Conservation (phyloP, 2,797 vertebrate genomes). For the Liasis olivaceus region DNA sequence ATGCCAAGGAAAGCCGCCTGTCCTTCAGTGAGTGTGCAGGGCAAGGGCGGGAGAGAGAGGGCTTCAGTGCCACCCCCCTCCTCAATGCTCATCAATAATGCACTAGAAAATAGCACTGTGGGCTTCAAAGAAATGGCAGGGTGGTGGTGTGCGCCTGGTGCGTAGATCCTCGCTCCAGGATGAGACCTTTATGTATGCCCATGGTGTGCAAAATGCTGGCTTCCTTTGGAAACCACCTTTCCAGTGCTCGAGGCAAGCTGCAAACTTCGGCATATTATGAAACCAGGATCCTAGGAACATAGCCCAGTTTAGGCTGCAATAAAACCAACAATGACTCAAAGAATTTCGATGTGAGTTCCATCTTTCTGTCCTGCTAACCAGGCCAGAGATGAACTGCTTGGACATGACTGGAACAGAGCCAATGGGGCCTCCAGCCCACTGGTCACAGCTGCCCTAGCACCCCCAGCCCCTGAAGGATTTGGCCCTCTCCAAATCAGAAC, state of each 20-base stretch:
- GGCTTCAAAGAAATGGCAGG: neutral
- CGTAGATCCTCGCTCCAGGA: neutral
- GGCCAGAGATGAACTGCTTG: neutral
- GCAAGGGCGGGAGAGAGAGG: neutral
- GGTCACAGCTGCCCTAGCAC: neutral
- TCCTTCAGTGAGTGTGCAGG: neutral
- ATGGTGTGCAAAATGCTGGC: neutral
- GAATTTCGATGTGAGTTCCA: neutral
- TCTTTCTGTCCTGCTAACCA: neutral
- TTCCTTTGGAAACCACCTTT: neutral
- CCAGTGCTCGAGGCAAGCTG: neutral
- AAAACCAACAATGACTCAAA: neutral
- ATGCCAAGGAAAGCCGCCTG: neutral
- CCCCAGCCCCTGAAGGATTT: neutral
- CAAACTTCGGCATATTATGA: neutral
- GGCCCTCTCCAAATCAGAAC: neutral
- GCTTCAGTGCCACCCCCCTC: neutral
- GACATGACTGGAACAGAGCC: too few relatives aligned
- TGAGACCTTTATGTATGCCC: neutral
- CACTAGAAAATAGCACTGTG: neutral
- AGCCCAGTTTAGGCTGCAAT: neutral
- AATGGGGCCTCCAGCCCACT: neutral
- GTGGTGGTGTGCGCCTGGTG: neutral
- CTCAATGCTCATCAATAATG: slow-evolving; percentile 24
- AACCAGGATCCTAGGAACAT: neutral